Base-by-base conservation (phyloP, 1,140 invertebrate species). In the Neoseiulus cucumeris region DNA sequence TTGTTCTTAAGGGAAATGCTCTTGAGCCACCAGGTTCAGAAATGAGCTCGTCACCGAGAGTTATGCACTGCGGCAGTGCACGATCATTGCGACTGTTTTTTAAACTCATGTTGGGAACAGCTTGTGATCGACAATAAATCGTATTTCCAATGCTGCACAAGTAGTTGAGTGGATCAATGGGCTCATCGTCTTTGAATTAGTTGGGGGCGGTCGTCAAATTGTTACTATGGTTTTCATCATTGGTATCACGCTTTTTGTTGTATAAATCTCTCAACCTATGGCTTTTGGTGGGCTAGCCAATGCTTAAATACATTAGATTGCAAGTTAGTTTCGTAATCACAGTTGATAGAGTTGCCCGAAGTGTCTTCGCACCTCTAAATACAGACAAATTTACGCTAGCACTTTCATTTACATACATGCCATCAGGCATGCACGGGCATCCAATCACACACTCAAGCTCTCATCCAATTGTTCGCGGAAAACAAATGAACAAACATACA, bases 281-380 rank as follows among this genome's bases (percentile, higher is more conserved):
- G 18, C 18, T 47, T 14, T 20, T 47, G 14, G 14, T 12, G 33
- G 51, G 51, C 22, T 59, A 25, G 51, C 45, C 18, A 47, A 47
- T 28, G 45, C 5, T 47, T 20, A 59, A 59, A 25, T 20, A 59
- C 51, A 25, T 29, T 59, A 25, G 25, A 59, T 59, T 47, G 45
- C 45, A 47, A 47, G 45, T 47, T 59, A 59, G 51, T 29, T 20
- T 59, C 51, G 22, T 59, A 25, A 59, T 59, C 51, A 59, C 51
- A 59, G 51, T 59, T 33, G 51, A 59, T 59, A 59, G 51, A 25
- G 51, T 59, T 33, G 51, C 51, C 51, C 51, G 51, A 25, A 59
- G 25, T 29, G 25, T 29, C 14, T 2, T 25, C 51, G 22, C 33
- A 39, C 33, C 33, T 39, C 33, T 39, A 39, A 39, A 39, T 25